Evolutionary conservation across 2,888 invertebrate genomes (phyloP).

Genomic region (Kryphioiulus occultus): DNA sequence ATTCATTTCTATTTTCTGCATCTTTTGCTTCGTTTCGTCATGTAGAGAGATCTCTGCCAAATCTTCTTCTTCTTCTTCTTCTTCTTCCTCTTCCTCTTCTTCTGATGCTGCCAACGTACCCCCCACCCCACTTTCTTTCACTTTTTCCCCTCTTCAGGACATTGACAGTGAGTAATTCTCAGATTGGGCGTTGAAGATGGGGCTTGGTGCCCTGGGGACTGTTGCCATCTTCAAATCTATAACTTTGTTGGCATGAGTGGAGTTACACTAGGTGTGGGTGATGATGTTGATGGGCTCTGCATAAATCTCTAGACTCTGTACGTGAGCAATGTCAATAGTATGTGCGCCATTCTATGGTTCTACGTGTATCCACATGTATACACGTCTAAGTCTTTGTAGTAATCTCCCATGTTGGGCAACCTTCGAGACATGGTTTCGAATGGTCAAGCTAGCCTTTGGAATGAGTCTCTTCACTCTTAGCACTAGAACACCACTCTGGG

Average conservation of each 20-base stretch:
- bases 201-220: slow-evolving; percentile 4
- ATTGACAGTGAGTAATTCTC: slow-evolving; percentile 23
- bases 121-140: slow-evolving; percentile 23
- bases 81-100: no score
- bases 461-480: no score
- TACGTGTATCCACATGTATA: no score
- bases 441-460: no score
- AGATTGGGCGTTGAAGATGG: slow-evolving; percentile 23
- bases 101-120: neutral
- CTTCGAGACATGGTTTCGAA: neutral
- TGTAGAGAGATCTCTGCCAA: neutral
- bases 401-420: slow-evolving; percentile 11
- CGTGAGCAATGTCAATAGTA: neutral
- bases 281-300: slow-evolving; percentile 23
- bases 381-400: neutral
- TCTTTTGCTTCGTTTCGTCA: slow-evolving; percentile 10
- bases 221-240: slow-evolving; percentile 23
- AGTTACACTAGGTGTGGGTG: neutral
- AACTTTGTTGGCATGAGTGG: slow-evolving; percentile 12
- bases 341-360: slow-evolving; percentile 3
- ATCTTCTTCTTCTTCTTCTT: neutral
- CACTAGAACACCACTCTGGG: no score
- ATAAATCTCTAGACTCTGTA: neutral
- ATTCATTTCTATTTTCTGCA: slow-evolving; percentile 23
- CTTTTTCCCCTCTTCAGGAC: slow-evolving; percentile 14